Evolutionary conservation across 2,888 invertebrate species (phyloP), one percentile per base, ranked within the genome.

Genomic region (Holacanthella duospinosa): DNA sequence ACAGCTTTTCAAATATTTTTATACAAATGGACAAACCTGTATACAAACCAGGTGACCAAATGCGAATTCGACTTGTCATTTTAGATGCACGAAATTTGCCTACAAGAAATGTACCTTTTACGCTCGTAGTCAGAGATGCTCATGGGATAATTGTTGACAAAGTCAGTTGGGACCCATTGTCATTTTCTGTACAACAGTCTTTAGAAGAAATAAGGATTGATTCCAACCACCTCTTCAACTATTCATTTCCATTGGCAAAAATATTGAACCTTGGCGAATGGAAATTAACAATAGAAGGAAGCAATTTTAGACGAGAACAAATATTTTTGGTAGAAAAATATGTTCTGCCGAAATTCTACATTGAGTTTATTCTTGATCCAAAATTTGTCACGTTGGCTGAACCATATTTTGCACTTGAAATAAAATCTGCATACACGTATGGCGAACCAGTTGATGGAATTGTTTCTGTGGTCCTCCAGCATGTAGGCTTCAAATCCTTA

Each of bases 21-120:
- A 48, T 64, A 26, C 64, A 64, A 57, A 54, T 56, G 43, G 64
- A 64, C 53, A 64, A 64, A 56, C 60, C 64, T 1, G 55, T 54
- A 1, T 64, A 64, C 53, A 64, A 64, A 44, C 64, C 64, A 3
- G 29, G 48, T 12, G 64, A 64, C 1, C 3, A 24, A 9, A 29
- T 64, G 21, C 59, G 26, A 3, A 19, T 64, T 3, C 44, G 64
- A 16, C 9, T 62, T 4, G 19, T 62, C 1, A 12, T 62, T 28
- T 26, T 64, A 16, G 29, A 61, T 25, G 26, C n/a, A 28, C 6
- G 36, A 1, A 48, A 56, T 9, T 16, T 9, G 2, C 61, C 61
- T 0, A 9, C 27, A 12, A 2, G 3, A 25, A 55, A 12, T 2
- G 1, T 61, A n/a, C 19, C 43, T n/a, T 4, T 61, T 1, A 4